Percentiles rank a stretch among this genome's conserved stretches.
phyloP scores from a whole-genome alignment of 2,113 vertebrate genomes.

The Condylura cristata region DNA sequence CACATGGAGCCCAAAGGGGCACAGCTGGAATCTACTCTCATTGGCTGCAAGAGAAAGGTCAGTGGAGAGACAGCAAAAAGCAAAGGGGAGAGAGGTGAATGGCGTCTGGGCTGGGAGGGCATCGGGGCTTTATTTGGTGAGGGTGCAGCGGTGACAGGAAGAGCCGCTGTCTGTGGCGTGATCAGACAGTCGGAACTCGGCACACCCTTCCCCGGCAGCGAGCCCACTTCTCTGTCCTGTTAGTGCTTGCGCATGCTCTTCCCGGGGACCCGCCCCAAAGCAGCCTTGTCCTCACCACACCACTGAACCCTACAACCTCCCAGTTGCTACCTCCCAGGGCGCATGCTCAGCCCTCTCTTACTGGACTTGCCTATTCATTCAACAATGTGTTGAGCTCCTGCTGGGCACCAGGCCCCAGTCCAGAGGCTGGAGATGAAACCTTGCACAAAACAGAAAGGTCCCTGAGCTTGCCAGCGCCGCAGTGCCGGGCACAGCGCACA shows the following conservation, averaged over 20 bases:
- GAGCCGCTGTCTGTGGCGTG: no score
- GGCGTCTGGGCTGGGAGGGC: no score
- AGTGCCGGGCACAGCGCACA: not conserved
- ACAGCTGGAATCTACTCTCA: not conserved
- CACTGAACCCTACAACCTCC: not conserved
- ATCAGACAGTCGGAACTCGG: not conserved
- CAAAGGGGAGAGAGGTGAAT: not conserved
- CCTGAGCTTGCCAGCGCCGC: not conserved
- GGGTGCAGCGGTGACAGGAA: not conserved
- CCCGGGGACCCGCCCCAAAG: not conserved
- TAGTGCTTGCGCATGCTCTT: not conserved
- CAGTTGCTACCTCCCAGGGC: not conserved
- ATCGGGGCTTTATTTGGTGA: not conserved
- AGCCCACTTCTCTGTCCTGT: not conserved
- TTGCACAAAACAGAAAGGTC: not conserved
- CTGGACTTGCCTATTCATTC: not conserved
- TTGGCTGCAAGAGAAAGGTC: not conserved
- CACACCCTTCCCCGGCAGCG: not conserved
- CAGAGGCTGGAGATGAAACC: not conserved
- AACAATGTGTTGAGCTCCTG: not conserved
- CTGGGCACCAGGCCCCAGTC: not conserved
- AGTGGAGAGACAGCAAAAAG: not conserved
- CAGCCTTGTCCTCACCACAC: not conserved
- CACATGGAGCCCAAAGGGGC: not conserved
- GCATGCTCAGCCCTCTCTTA: not conserved